These are phyloP conservation scores for Saccopteryx leptura DNA, from an alignment of 2,113 vertebrate species.

Conservation along the genomic window DNA sequence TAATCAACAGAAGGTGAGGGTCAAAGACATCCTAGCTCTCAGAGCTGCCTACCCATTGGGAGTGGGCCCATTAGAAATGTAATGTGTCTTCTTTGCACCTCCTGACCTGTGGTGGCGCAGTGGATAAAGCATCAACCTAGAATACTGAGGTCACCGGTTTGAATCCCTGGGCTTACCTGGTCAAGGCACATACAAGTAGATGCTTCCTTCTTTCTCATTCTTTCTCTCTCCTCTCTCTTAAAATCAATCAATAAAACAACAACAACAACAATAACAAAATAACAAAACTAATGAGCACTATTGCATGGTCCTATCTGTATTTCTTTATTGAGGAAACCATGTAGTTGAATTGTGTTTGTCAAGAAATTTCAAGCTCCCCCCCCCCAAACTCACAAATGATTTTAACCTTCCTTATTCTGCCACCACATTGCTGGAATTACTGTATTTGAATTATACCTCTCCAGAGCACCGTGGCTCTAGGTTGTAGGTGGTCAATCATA, in stretches of 20 bases:
- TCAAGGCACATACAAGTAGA: too few species aligned
- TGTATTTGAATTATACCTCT: neutral
- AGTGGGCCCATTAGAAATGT: neutral
- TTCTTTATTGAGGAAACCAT: neutral
- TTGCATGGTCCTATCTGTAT: neutral
- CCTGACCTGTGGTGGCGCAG: too few species aligned
- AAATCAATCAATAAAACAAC: too few species aligned
- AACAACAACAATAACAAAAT: too few species aligned
- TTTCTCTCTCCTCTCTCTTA: too few species aligned
- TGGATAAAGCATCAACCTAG: too few species aligned
- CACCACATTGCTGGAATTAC: neutral
- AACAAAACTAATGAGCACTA: neutral
- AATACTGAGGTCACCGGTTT: too few species aligned
- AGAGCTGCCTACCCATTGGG: neutral
- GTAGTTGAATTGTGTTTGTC: neutral
- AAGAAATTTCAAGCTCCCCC: neutral
- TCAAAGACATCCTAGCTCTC: neutral
- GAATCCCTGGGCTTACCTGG: too few species aligned
- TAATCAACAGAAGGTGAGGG: neutral
- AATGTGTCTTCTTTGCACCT: neutral
- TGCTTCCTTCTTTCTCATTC: too few species aligned
- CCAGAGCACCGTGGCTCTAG: neutral
- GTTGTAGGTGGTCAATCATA: neutral
- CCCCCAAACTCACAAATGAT: neutral
- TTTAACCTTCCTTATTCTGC: neutral